Percentiles rank a stretch among this genome's conserved stretches.
These are phyloP conservation scores for Penaeus indicus DNA, from an alignment of 1,140 invertebrate genomes.

Conservation along the genomic window DNA sequence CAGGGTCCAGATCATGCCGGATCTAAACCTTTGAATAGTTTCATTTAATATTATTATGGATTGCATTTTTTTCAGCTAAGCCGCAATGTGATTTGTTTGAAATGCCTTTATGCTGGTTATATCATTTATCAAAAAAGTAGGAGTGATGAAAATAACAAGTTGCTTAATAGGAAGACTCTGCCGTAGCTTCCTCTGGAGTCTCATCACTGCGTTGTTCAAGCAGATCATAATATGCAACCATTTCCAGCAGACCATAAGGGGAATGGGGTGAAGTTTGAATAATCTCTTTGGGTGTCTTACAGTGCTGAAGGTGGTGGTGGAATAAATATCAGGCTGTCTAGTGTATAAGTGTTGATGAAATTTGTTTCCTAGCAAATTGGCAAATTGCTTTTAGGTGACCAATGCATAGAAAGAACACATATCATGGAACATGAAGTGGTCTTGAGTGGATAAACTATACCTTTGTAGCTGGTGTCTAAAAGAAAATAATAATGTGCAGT, in stretches of 20 bases:
- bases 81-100: slow-evolving; percentile 47
- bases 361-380: slow-evolving; percentile 5
- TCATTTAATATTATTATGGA: slow-evolving; percentile 21
- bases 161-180: slow-evolving; percentile 23
- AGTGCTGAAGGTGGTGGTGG: slow-evolving; percentile 35
- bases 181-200: slow-evolving; percentile 34
- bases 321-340: slow-evolving; percentile 18
- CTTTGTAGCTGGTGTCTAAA: slow-evolving; percentile 23
- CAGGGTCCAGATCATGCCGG: slow-evolving; percentile 50
- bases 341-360: slow-evolving; percentile 32
- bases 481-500: background rate
- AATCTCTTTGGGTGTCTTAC: slow-evolving; percentile 1
- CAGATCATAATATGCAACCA: too few species aligned
- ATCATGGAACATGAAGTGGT: slow-evolving; percentile 31
- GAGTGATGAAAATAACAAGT: background rate
- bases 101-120: slow-evolving; percentile 30
- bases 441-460: background rate
- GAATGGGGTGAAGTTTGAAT: too few species aligned
- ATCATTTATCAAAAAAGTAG: slow-evolving; percentile 24
- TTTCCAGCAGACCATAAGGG: too few species aligned
- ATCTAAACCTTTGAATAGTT: slow-evolving; percentile 18
- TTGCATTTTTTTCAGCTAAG: slow-evolving; percentile 44
- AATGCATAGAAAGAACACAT: slow-evolving; percentile 35
- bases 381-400: slow-evolving; percentile 8
- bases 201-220: slow-evolving; percentile 15